phyloP scores from a whole-genome alignment of 2,113 vertebrate genomes.

The Protobothrops flavoviridis region DNA sequence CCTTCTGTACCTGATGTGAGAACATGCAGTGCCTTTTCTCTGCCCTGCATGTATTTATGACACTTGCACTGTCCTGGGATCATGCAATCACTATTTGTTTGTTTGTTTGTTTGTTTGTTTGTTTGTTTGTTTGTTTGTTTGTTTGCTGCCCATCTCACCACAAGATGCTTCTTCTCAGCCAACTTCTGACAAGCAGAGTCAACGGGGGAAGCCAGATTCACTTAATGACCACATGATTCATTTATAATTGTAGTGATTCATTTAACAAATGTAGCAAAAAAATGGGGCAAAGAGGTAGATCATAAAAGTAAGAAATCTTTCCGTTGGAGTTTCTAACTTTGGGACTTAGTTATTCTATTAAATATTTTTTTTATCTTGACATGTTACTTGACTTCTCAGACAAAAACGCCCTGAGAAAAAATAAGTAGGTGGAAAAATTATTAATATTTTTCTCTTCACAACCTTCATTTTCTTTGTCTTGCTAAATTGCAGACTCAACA shows the following conservation, averaged over 20 bases:
- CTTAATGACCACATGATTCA: neutral
- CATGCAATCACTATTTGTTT: too few relatives aligned
- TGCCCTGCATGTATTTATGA: too few relatives aligned
- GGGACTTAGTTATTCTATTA: neutral
- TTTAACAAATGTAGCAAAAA: neutral
- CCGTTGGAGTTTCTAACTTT: neutral
- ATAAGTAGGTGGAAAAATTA: neutral
- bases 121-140: too few relatives aligned
- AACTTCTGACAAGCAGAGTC: too few relatives aligned
- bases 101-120: too few relatives aligned
- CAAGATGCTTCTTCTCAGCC: too few relatives aligned
- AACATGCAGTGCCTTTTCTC: too few relatives aligned
- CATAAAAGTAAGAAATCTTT: neutral
- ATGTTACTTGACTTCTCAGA: neutral
- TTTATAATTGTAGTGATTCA: neutral
- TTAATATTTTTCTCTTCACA: neutral
- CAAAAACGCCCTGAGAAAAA: neutral
- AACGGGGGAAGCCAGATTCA: too few relatives aligned
- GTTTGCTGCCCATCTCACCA: too few relatives aligned
- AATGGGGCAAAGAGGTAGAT: neutral
- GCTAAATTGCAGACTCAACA: neutral
- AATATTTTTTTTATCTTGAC: neutral
- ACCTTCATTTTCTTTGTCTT: conserved; percentile 7
- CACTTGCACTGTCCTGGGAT: too few relatives aligned
- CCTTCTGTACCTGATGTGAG: too few relatives aligned